These are phyloP conservation scores for Sakesphorus luctuosus DNA, from an alignment of 2,113 vertebrate species.

Conservation along the genomic window DNA sequence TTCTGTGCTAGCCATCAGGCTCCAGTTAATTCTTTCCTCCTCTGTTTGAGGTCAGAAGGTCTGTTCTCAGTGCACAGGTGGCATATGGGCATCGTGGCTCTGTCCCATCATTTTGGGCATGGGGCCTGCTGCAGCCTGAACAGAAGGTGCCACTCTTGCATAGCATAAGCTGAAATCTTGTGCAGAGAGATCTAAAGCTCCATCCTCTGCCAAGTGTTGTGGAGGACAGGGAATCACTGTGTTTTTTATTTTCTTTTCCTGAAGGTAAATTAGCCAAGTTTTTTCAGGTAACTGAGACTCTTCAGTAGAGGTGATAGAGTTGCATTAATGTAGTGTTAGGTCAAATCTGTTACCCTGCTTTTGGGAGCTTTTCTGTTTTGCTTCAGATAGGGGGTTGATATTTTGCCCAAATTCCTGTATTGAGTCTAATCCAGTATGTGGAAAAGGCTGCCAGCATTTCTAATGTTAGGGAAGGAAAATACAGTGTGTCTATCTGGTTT, in stretches of 20 bases:
- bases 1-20: neutral
- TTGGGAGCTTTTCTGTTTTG: neutral
- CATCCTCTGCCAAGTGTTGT: neutral
- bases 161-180: neutral
- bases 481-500: neutral
- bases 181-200: neutral
- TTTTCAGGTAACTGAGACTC: neutral
- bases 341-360: neutral
- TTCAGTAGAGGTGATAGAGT: neutral
- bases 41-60: neutral
- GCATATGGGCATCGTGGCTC: rapidly evolving
- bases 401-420: neutral
- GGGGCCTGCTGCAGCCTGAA: neutral
- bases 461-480: neutral
- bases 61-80: neutral
- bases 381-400: neutral
- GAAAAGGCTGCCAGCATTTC: neutral
- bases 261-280: neutral
- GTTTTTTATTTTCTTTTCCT: neutral
- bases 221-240: rapidly evolving
- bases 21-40: neutral
- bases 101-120: neutral
- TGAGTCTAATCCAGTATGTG: neutral
- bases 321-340: neutral
- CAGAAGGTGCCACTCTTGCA: neutral